Percentiles rank a stretch among this genome's conserved stretches.
These are phyloP conservation scores for Spinibarbus caldwelli DNA, from an alignment of 2,797 vertebrate species.

Conservation along the genomic window DNA sequence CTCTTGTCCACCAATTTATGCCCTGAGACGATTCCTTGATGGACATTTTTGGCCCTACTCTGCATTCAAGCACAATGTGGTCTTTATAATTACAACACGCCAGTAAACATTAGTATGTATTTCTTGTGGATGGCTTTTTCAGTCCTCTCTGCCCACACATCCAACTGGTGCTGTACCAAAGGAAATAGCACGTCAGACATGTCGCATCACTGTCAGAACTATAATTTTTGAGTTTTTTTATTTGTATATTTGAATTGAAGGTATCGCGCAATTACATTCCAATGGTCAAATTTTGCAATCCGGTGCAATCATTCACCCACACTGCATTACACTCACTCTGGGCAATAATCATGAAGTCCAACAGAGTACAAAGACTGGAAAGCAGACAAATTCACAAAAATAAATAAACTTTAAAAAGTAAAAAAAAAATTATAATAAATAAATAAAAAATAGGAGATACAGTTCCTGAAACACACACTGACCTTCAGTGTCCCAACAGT, in stretches of 20 bases:
- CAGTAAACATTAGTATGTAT: constrained; percentile 29
- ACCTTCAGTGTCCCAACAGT: no score
- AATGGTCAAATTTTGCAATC: background rate
- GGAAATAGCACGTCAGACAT: constrained; percentile 14
- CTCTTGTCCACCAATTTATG: background rate
- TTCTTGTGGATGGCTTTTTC: constrained; percentile 17
- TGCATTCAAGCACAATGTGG: constrained; percentile 29
- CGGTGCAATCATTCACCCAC: background rate
- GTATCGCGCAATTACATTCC: constrained; percentile 4
- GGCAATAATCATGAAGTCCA: background rate
- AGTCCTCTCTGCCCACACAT: background rate
- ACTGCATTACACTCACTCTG: background rate
- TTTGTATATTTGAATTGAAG: background rate
- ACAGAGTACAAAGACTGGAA: background rate
- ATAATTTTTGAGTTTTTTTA: background rate
- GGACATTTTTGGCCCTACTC: constrained; percentile 19
- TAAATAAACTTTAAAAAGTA: no score
- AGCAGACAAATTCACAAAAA: background rate
- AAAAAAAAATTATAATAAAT: no score
- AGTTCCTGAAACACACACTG: no score
- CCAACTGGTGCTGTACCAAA: constrained; percentile 25
- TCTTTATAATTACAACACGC: constrained; percentile 28
- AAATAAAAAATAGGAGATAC: background rate
- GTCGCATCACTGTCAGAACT: constrained; percentile 16
- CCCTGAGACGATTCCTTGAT: constrained; percentile 12